Evolutionary conservation across 1,140 invertebrate species (phyloP).

Genomic region (Polypedilum pembai): DNA sequence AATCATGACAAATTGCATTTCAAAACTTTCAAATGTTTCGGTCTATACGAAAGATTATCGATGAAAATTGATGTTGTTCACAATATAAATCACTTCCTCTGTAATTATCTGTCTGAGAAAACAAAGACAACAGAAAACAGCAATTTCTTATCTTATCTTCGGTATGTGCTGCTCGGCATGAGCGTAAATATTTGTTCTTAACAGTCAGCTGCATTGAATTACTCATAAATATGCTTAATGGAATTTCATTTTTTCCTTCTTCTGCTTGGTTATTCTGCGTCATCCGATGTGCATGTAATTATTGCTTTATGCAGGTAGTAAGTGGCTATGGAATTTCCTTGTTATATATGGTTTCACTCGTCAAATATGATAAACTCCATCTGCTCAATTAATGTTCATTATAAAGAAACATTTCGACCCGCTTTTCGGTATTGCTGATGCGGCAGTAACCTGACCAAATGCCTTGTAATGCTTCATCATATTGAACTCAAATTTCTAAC

Average conservation of each 20-base stretch:
- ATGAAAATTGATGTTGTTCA: conserved; percentile 7
- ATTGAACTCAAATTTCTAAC: no score
- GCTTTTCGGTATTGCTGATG: no score
- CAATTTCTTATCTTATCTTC: conserved; percentile 7
- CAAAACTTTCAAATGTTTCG: not conserved
- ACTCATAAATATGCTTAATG: not conserved
- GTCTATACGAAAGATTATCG: not conserved
- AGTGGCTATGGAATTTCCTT: not conserved
- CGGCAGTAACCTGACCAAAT: no score
- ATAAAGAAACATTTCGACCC: not conserved
- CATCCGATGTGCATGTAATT: conserved; percentile 5
- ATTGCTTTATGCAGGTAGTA: not conserved
- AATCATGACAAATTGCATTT: conserved; percentile 2
- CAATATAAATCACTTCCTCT: conserved; percentile 17
- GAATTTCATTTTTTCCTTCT: not conserved
- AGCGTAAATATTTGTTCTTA: not conserved
- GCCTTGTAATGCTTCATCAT: no score
- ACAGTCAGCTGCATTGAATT: conserved; percentile 16
- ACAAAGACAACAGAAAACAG: not conserved
- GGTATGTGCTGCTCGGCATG: not conserved
- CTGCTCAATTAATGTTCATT: not conserved
- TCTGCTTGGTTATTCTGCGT: not conserved
- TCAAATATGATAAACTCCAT: not conserved
- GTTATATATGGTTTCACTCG: not conserved
- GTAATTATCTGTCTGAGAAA: conserved; percentile 5